Conservation (phyloP, 2,888 invertebrate genomes). For the Galerucella calmariensis region DNA sequence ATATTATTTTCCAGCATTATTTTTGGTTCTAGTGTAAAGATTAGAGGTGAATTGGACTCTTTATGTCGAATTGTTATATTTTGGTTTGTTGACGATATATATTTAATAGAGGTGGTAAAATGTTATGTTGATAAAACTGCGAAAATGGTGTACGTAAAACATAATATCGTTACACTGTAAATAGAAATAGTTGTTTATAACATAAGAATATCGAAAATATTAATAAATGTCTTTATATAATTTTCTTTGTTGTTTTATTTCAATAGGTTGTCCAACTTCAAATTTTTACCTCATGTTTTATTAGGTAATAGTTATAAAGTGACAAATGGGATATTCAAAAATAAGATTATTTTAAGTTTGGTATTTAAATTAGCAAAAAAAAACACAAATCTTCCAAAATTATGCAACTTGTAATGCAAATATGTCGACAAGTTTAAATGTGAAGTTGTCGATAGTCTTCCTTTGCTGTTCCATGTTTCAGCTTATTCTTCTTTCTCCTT, state of each 20-base stretch:
- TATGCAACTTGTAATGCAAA: too few species aligned
- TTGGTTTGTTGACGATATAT: slow-evolving; percentile 56
- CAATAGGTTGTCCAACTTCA: not conserved
- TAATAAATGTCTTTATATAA: slow-evolving; percentile 67
- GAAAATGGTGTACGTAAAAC: slow-evolving; percentile 60
- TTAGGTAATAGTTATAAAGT: too few species aligned
- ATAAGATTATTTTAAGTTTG: too few species aligned
- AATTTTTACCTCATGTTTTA: too few species aligned
- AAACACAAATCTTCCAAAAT: too few species aligned
- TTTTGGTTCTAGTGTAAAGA: slow-evolving; percentile 43
- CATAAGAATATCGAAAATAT: slow-evolving; percentile 65
- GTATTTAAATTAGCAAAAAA: too few species aligned
- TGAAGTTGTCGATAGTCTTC: too few species aligned
- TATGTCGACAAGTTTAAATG: too few species aligned
- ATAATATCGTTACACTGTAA: slow-evolving; percentile 65
- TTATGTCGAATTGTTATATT: slow-evolving; percentile 57
- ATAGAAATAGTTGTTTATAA: slow-evolving; percentile 66
- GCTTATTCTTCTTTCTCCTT: too few species aligned
- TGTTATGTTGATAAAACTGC: slow-evolving; percentile 55
- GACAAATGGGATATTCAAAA: too few species aligned
- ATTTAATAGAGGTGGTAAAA: slow-evolving; percentile 52
- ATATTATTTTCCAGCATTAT: slow-evolving; percentile 27
- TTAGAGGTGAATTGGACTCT: slow-evolving; percentile 48
- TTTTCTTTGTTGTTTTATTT: slow-evolving; percentile 22
- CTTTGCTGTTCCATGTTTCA: too few species aligned